Evolutionary conservation across 2,113 vertebrate genomes (phyloP).

Genomic region (Malurus melanocephalus): DNA sequence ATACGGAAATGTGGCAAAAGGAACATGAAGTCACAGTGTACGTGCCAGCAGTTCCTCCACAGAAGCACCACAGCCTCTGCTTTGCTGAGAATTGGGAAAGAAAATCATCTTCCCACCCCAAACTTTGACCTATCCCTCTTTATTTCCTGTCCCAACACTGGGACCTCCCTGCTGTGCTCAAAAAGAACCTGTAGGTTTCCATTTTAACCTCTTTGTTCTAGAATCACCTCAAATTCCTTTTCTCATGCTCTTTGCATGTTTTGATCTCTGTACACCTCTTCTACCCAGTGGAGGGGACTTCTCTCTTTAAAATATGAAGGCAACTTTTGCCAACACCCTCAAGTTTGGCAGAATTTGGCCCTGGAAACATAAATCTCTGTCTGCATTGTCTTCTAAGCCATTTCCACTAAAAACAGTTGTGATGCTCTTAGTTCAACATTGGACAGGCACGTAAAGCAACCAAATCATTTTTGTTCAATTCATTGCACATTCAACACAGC

Average conservation of each 20-base stretch:
- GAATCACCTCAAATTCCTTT: not conserved
- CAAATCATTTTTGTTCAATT: not conserved
- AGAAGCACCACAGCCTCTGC: not conserved
- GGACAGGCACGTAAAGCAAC: not conserved
- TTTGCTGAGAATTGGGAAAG: fast-evolving
- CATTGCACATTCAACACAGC: not conserved
- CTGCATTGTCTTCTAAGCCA: not conserved
- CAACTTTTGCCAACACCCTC: not conserved
- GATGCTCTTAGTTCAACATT: not conserved
- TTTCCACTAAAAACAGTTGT: not conserved
- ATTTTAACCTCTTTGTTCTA: not conserved
- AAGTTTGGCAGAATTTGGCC: not conserved
- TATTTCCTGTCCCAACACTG: not conserved
- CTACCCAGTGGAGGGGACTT: not conserved
- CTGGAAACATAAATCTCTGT: not conserved
- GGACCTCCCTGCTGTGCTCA: not conserved
- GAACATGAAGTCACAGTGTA: not conserved
- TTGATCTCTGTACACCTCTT: not conserved
- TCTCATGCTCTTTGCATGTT: not conserved
- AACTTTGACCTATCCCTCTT: not conserved
- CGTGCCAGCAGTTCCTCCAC: not conserved
- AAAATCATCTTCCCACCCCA: not conserved
- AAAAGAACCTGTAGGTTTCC: not conserved
- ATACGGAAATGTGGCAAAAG: not conserved
- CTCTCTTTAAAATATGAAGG: not conserved